Evolutionary conservation across 2,113 vertebrate genomes (phyloP), one percentile per base, ranked within the genome.

Genomic region (Chionis minor): DNA sequence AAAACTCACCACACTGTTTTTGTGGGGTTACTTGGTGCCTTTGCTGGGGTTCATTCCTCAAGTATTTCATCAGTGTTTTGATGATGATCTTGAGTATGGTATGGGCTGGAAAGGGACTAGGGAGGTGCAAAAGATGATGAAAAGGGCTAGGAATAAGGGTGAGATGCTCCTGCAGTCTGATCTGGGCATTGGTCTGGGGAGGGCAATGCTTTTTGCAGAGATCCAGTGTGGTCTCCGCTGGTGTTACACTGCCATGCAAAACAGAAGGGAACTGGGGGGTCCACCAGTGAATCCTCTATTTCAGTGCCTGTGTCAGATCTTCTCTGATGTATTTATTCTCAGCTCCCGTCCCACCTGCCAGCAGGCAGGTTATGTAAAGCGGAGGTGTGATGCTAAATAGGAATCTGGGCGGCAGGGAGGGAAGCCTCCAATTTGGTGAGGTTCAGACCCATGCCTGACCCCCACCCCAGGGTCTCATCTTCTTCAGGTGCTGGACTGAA

Each of bases 201-300:
- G 13, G 24, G 38, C 26, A 58, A 5, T 17, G 15, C 10, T 92
- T 18, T 32, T 67, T 58, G 19, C 38, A 54, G 35, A 33, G 16
- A 38, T 26, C 7, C 0, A 4, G 4, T 11, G 13, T 0, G 0
- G 18, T 70, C 32, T 63, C 42, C 1, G 1, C 6, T 0, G 0
- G 22, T 45, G 54, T 24, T 69, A 26, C 1, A 1, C 61, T 44
- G 42, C 19, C 26, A 4, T 24, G 42, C 1, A 30, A 45, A 80
- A 40, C 27, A 81, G 32, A 28, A 75, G 15, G 44, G 27, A 40
- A 44, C 4, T 0, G 0, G 3, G 45, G 12, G 16, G 26, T 51
- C 26, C 0, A 1, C 65, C 85, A 92, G 42, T 0, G 3, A 70
- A 72, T 22, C 17, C 35, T 45, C 27, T 83, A 33, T 49, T 58